Conservation (phyloP, 2,888 invertebrate genomes). For the Sturmia bella region DNA sequence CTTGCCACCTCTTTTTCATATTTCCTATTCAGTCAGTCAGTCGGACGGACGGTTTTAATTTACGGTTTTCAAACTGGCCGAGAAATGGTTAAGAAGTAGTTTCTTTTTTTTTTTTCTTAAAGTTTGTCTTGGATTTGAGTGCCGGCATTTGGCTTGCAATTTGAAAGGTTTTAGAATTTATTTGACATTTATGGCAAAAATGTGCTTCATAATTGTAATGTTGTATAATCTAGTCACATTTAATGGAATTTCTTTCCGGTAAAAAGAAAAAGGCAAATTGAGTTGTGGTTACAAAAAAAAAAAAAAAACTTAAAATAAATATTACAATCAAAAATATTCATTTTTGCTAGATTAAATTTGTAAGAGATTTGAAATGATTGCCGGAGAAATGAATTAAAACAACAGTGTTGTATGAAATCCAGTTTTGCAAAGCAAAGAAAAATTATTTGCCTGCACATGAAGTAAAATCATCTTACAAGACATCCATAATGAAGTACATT, state of each 20-base stretch:
- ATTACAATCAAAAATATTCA: not conserved
- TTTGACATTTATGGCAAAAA: conserved; percentile 47
- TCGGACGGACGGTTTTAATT: not conserved
- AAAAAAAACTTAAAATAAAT: not conserved
- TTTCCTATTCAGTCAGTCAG: not conserved
- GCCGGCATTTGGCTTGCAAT: conserved; percentile 30
- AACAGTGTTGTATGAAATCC: no score
- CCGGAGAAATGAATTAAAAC: not conserved
- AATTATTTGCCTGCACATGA: no score
- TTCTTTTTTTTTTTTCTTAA: conserved; percentile 2
- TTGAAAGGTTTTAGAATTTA: conserved; percentile 54
- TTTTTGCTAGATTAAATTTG: conserved; percentile 1
- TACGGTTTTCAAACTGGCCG: not conserved
- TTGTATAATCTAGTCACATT: conserved; percentile 5
- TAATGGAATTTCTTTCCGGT: conserved; percentile 53
- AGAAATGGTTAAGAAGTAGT: not conserved
- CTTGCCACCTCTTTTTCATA: conserved; percentile 38
- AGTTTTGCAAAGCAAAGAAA: no score
- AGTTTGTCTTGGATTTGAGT: conserved; percentile 19
- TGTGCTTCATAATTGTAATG: conserved; percentile 16
- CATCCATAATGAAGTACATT: no score
- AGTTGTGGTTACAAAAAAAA: not conserved
- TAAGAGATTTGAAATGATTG: not conserved
- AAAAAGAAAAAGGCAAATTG: conserved; percentile 2
- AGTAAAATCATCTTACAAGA: no score